These are phyloP conservation scores for Tenualosa thibaudeaui DNA, from an alignment of 2,797 vertebrate genomes.

Conservation along the genomic window DNA sequence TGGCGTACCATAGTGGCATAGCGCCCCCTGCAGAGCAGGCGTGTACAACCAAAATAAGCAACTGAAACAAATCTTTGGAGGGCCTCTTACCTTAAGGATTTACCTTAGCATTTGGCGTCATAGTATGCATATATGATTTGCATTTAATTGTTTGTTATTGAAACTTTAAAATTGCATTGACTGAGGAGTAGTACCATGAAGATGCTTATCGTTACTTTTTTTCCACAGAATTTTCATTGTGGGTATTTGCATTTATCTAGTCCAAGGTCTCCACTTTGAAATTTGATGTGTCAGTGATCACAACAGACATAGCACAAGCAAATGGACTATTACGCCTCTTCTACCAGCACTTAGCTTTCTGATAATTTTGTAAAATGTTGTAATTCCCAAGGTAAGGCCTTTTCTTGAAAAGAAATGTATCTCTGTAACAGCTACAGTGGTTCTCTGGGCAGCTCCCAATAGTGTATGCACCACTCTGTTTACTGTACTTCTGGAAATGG, in stretches of 20 bases:
- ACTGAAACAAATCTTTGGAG: no score
- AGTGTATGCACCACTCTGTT: neutral
- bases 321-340: neutral
- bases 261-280: neutral
- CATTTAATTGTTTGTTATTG: no score
- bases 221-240: neutral
- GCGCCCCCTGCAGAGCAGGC: neutral
- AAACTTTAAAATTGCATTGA: no score
- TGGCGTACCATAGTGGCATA: neutral
- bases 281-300: neutral
- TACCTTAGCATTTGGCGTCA: no score
- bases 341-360: neutral
- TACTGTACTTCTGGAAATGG: neutral
- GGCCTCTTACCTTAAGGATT: no score
- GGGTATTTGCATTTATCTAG: neutral
- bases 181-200: no score
- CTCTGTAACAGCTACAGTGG: neutral
- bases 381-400: neutral
- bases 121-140: no score
- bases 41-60: neutral
- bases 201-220: neutral
- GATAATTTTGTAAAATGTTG: neutral
- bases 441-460: neutral
- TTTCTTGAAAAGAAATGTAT: neutral
- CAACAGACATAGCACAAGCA: neutral